A percentile compares a stretch with the other conserved stretches of the same genome.
These are phyloP conservation scores for Synergus gifuensis DNA, from an alignment of 2,888 invertebrate species.

Conservation along the genomic window DNA sequence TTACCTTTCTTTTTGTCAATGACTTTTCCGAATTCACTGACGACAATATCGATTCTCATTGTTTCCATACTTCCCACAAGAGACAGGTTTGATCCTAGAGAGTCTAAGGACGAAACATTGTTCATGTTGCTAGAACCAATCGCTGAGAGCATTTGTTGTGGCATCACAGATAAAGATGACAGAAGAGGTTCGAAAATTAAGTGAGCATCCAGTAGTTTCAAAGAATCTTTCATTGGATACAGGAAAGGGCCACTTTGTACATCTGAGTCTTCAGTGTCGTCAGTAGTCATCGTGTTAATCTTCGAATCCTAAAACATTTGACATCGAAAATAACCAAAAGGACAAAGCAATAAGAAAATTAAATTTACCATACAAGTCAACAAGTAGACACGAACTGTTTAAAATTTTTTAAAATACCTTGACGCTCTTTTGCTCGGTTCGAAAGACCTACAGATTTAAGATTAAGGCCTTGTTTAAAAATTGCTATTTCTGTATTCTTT, in stretches of 20 bases:
- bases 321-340: neutral
- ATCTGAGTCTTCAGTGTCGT: constrained; percentile 75
- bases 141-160: constrained; percentile 87
- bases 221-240: constrained; percentile 89
- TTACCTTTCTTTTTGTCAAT: constrained; percentile 81
- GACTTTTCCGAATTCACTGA: constrained; percentile 89
- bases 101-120: constrained; percentile 87
- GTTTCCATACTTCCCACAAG: constrained; percentile 91
- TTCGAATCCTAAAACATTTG: constrained; percentile 72
- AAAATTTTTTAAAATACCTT: constrained; percentile 68
- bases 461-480: constrained; percentile 1
- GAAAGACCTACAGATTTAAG: constrained; percentile 71
- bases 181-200: constrained; percentile 95
- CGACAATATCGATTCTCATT: constrained; percentile 95
- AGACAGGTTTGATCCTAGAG: constrained; percentile 92
- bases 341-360: too few species aligned
- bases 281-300: constrained; percentile 77
- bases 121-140: constrained; percentile 79
- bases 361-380: too few species aligned
- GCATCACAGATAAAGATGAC: constrained; percentile 93
- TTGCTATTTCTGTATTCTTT: neutral
- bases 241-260: constrained; percentile 82
- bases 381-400: neutral
- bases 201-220: constrained; percentile 93
- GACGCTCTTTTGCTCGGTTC: constrained; percentile 72